Evolutionary conservation across 2,888 invertebrate genomes (phyloP).

Genomic region (Monoplex corrugatus): DNA sequence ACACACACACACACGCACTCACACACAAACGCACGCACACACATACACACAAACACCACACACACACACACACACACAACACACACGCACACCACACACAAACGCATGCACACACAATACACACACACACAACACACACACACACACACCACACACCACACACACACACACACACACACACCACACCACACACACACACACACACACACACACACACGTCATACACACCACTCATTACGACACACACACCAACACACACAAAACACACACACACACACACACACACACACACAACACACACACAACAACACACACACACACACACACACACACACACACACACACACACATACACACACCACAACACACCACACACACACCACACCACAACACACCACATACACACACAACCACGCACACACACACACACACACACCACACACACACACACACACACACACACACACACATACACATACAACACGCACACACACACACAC

Average conservation of each 20-base stretch:
- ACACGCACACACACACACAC: too few species aligned
- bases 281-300: too few species aligned
- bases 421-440: background rate
- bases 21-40: background rate
- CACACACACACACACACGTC: too few species aligned
- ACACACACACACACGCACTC: background rate
- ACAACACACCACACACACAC: background rate
- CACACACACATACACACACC: background rate
- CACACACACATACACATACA: too few species aligned
- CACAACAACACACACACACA: background rate
- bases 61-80: too few species aligned
- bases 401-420: too few species aligned
- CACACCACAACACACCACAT: background rate
- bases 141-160: background rate
- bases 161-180: background rate
- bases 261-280: too few species aligned
- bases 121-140: background rate
- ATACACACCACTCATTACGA: too few species aligned
- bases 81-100: background rate
- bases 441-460: background rate
- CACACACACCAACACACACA: too few species aligned
- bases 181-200: background rate
- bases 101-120: background rate
- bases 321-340: background rate
- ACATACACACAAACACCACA: too few species aligned